Conservation (phyloP, 2,113 vertebrate genomes). For the Mustelus asterias region DNA sequence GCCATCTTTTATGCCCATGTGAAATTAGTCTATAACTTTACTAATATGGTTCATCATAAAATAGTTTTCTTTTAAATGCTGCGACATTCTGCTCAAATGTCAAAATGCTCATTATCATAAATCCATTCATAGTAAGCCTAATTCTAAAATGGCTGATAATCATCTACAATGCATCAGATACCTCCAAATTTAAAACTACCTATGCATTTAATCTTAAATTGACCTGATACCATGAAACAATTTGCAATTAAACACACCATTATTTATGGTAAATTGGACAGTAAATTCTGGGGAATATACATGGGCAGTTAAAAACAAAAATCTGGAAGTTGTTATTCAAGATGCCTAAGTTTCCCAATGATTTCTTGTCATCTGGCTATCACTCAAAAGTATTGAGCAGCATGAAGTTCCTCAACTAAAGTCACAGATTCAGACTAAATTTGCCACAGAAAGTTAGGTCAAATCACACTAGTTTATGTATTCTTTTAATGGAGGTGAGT, state of each 20-base stretch:
- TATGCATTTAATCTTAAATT: not conserved
- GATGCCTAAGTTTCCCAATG: not conserved
- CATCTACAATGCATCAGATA: not conserved
- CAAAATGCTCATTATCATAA: not conserved
- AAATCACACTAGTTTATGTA: not conserved
- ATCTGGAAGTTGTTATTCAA: not conserved
- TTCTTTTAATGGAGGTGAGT: too few species aligned
- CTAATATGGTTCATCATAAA: not conserved
- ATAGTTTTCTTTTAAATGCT: not conserved
- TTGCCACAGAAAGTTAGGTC: not conserved
- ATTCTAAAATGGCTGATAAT: not conserved
- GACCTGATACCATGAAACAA: not conserved
- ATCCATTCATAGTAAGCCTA: not conserved
- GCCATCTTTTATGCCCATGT: not conserved
- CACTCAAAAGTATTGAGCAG: not conserved
- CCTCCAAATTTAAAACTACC: not conserved
- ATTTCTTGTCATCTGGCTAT: not conserved
- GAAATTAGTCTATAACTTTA: not conserved
- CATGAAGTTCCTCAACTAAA: not conserved
- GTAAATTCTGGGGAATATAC: too few species aligned
- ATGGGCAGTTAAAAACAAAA: not conserved
- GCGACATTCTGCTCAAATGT: not conserved
- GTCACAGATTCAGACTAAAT: not conserved
- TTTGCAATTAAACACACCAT: not conserved
- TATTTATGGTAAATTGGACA: not conserved